phyloP scores from a whole-genome alignment of 2,888 invertebrate genomes.

The Lasioglossum leucozonium region DNA sequence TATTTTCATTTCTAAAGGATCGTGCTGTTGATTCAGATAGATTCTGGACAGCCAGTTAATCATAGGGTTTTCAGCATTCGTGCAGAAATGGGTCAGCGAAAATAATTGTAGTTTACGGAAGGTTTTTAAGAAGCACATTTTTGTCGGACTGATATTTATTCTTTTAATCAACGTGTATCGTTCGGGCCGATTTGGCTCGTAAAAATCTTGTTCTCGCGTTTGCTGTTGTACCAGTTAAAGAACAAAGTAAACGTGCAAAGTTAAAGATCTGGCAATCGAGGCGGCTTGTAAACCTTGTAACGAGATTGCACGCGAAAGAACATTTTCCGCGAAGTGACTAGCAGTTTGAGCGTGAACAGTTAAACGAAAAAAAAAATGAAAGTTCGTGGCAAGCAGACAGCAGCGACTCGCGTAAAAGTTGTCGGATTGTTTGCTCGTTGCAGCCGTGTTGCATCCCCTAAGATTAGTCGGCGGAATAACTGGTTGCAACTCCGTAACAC shows the following conservation, averaged over 20 bases:
- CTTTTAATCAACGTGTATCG: too few species aligned
- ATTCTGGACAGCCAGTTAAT: too few species aligned
- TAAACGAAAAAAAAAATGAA: not conserved
- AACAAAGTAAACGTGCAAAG: not conserved
- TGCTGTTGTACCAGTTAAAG: not conserved
- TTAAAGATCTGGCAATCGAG: not conserved
- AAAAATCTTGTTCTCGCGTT: too few species aligned
- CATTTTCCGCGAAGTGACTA: not conserved
- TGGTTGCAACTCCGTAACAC: not conserved
- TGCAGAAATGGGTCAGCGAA: too few species aligned
- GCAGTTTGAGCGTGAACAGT: not conserved
- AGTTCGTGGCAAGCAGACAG: not conserved
- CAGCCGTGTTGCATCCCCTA: not conserved
- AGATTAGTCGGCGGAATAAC: not conserved
- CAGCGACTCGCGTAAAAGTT: not conserved
- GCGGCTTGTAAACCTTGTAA: not conserved
- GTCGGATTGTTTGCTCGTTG: not conserved
- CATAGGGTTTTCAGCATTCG: too few species aligned
- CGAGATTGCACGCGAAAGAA: not conserved
- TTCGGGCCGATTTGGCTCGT: too few species aligned
- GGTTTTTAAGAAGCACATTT: too few species aligned
- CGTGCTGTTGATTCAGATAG: too few species aligned
- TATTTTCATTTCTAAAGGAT: not conserved
- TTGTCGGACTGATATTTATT: too few species aligned
- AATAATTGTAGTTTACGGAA: too few species aligned